These are phyloP conservation scores for Sepiola atlantica DNA, from an alignment of 2,888 invertebrate species.

Conservation along the genomic window DNA sequence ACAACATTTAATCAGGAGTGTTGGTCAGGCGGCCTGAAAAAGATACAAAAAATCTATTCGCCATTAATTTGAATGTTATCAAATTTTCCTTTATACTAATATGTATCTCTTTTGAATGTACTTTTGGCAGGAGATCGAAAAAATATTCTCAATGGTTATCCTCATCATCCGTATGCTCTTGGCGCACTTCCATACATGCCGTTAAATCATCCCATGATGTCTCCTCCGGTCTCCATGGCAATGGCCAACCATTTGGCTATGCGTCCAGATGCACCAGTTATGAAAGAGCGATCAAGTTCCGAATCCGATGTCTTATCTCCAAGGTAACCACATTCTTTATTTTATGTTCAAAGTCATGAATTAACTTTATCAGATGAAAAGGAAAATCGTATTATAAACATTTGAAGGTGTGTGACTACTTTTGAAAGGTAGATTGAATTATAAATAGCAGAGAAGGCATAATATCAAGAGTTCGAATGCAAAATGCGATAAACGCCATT, in stretches of 20 bases:
- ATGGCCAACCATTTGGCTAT: constrained; percentile 69
- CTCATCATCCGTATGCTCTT: constrained; percentile 69
- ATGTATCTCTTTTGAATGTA: background rate
- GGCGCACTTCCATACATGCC: constrained; percentile 70
- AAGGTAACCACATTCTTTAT: constrained; percentile 49
- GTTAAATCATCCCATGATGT: constrained; percentile 68
- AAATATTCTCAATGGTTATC: constrained; percentile 71
- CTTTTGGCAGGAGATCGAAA: constrained; percentile 60
- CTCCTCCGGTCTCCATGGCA: constrained; percentile 67
- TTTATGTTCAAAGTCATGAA: background rate
- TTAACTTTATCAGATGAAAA: background rate
- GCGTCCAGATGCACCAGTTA: constrained; percentile 61
- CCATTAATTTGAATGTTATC: background rate
- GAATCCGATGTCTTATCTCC: constrained; percentile 59
- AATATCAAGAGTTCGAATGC: too few species aligned
- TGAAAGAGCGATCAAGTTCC: constrained; percentile 59
- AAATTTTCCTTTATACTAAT: background rate
- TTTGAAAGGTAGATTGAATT: background rate
- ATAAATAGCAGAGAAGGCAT: background rate
- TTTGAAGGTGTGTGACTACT: background rate
- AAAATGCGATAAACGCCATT: too few species aligned
- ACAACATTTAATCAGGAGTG: too few species aligned
- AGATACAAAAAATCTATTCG: background rate
- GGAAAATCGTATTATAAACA: background rate
- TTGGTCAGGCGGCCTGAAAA: background rate